Evolutionary conservation across 2,797 vertebrate genomes (phyloP).

Genomic region (Uromys caudimaculatus): DNA sequence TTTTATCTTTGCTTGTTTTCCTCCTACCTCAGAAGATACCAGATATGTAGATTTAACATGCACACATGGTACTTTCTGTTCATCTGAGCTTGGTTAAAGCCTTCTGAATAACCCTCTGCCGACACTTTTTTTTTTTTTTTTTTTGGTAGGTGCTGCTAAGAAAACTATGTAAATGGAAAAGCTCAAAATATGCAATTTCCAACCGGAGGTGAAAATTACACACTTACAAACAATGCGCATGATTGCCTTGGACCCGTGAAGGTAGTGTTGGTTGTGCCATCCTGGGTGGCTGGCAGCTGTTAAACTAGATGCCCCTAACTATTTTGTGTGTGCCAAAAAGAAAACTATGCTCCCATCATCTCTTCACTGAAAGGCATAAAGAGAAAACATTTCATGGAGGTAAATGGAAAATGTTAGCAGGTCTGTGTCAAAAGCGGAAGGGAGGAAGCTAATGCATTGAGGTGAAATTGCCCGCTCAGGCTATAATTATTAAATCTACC

Average conservation of each 20-base stretch:
- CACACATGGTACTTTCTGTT: neutral
- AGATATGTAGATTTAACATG: neutral
- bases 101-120: neutral
- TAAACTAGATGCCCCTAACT: neutral
- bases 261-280: neutral
- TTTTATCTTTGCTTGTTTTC: constrained; percentile 31
- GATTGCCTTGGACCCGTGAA: constrained; percentile 12
- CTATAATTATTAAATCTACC: neutral
- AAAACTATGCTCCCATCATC: constrained; percentile 23
- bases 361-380: constrained; percentile 35
- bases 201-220: constrained; percentile 25
- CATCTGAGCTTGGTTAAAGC: neutral
- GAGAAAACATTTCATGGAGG: constrained; percentile 21
- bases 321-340: neutral
- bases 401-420: constrained; percentile 55
- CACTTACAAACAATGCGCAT: neutral
- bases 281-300: neutral
- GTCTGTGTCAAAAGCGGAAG: neutral
- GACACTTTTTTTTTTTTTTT: neutral
- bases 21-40: neutral
- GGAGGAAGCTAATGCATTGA: constrained; percentile 33
- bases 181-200: neutral
- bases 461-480: constrained; percentile 13
- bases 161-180: constrained; percentile 52
- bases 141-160: constrained; percentile 6